These are phyloP conservation scores for Anarrhichthys ocellatus DNA, from an alignment of 2,113 vertebrate species.

Conservation along the genomic window DNA sequence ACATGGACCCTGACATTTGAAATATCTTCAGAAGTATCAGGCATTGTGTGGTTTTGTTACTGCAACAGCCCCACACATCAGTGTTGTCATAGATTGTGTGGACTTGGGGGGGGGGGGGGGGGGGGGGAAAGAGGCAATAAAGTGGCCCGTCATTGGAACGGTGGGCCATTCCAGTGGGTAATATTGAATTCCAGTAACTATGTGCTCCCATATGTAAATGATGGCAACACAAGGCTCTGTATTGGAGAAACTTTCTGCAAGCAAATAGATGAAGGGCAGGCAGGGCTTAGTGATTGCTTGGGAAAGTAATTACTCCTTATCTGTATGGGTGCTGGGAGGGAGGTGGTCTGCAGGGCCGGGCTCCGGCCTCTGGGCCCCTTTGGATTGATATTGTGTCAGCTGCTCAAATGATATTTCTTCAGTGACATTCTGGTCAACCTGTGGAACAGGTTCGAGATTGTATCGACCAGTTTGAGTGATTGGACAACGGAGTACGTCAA, in stretches of 20 bases:
- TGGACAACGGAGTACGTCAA: conserved; percentile 3
- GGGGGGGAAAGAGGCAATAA: neutral
- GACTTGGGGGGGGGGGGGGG: neutral
- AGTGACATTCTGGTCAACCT: conserved; percentile 34
- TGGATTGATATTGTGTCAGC: conserved; percentile 53
- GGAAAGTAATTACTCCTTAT: conserved; percentile 82
- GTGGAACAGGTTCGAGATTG: conserved; percentile 24
- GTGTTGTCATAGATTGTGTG: conserved; percentile 32
- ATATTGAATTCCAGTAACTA: conserved; percentile 65
- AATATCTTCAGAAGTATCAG: conserved; percentile 44
- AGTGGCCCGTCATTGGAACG: conserved; percentile 42
- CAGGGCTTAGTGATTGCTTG: conserved; percentile 54
- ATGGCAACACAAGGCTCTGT: conserved; percentile 36
- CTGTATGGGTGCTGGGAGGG: conserved; percentile 45
- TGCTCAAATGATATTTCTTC: conserved; percentile 43
- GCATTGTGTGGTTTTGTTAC: conserved; percentile 10
- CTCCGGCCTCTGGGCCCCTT: neutral
- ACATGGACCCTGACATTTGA: conserved; percentile 52
- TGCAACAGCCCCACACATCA: conserved; percentile 31
- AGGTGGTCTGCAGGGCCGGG: conserved; percentile 27
- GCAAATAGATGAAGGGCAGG: conserved; percentile 63
- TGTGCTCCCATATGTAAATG: conserved; percentile 44
- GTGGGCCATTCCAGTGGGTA: conserved; percentile 34
- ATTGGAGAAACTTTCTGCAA: conserved; percentile 57
- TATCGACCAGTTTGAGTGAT: conserved; percentile 49